These are phyloP conservation scores for Barbus barbus DNA, from an alignment of 2,113 vertebrate genomes.

Conservation along the genomic window DNA sequence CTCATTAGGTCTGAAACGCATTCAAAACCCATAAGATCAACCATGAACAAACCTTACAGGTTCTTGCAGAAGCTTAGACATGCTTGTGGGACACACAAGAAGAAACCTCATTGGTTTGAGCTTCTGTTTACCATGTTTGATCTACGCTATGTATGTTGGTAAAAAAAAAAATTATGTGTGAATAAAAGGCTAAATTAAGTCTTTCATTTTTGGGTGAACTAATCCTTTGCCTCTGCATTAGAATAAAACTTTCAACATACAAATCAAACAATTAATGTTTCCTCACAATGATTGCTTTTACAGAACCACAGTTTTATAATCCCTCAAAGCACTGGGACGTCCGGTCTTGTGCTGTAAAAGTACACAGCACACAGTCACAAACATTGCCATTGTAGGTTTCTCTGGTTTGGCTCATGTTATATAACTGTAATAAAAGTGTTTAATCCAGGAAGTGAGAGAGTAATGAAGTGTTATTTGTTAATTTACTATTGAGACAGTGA, in stretches of 20 bases:
- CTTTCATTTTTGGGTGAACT: not conserved
- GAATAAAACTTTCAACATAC: not conserved
- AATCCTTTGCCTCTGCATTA: not conserved
- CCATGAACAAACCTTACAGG: not conserved
- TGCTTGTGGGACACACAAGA: not conserved
- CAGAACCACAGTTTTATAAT: not conserved
- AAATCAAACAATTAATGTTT: not conserved
- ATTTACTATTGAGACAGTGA: not conserved
- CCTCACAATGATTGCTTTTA: not conserved
- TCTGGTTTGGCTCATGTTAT: constrained; percentile 74
- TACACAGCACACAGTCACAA: not conserved
- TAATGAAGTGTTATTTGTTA: not conserved
- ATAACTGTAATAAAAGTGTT: constrained; percentile 52
- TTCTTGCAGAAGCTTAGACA: not conserved
- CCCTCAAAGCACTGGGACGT: not conserved
- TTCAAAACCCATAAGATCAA: not conserved
- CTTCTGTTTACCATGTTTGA: not conserved
- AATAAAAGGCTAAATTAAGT: not conserved
- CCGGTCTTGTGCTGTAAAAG: not conserved
- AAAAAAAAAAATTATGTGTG: too few species aligned
- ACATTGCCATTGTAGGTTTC: not conserved
- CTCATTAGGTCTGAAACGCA: too few species aligned
- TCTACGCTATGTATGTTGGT: not conserved
- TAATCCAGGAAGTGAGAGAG: constrained; percentile 67
- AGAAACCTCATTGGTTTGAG: not conserved